Evolutionary conservation across 2,113 vertebrate species (phyloP).

Genomic region (Genyomyrus donnyi): DNA sequence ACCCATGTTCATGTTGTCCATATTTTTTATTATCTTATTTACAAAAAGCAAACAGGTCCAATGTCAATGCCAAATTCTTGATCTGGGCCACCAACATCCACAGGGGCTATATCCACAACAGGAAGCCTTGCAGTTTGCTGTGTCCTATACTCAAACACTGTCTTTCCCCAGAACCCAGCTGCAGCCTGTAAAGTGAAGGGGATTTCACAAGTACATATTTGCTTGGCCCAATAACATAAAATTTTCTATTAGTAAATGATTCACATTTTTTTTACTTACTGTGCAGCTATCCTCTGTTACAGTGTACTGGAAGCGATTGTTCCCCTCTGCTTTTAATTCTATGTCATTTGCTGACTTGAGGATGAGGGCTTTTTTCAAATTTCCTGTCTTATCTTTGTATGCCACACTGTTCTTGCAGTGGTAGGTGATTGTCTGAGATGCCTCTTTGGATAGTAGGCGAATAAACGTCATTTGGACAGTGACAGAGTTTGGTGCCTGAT

Average conservation of each 20-base stretch:
- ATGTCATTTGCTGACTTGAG: conserved; percentile 90
- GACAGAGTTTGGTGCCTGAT: conserved; percentile 70
- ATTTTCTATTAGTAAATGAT: background rate
- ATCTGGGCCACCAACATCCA: conserved; percentile 81
- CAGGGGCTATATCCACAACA: conserved; percentile 83
- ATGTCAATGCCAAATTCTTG: conserved; percentile 93
- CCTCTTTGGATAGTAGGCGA: conserved; percentile 92
- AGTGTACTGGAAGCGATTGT: conserved; percentile 87
- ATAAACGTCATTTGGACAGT: conserved; percentile 96
- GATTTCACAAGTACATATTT: background rate
- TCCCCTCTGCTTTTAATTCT: conserved; percentile 93
- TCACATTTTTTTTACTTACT: conserved; percentile 61
- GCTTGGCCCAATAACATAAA: background rate
- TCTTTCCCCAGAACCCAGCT: conserved; percentile 78
- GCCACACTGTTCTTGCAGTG: conserved; percentile 90
- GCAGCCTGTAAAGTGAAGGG: conserved; percentile 63
- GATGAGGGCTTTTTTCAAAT: conserved; percentile 81
- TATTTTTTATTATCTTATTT: conserved; percentile 24
- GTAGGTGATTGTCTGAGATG: conserved; percentile 91
- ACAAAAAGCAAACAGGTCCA: conserved; percentile 94
- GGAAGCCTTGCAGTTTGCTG: conserved; percentile 94
- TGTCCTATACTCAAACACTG: conserved; percentile 93
- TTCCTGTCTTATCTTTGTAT: conserved; percentile 79
- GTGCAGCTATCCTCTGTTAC: conserved; percentile 85
- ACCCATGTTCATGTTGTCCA: conserved; percentile 52